Conservation (phyloP, 2,113 vertebrate genomes). For the Passerina amoena region DNA sequence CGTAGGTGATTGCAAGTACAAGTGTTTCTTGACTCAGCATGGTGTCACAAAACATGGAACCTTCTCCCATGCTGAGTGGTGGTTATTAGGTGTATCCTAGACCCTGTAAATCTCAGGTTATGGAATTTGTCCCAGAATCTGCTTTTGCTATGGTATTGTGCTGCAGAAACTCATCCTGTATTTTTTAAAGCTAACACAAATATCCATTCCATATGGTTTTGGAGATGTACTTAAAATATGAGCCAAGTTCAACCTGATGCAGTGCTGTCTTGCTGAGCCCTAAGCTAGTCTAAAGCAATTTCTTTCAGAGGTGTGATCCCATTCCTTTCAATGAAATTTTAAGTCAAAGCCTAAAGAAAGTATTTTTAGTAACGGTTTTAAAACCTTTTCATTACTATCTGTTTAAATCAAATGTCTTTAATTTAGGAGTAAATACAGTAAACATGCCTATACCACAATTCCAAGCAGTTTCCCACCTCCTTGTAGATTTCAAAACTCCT, state of each 20-base stretch:
- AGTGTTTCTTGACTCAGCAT: conserved; percentile 10
- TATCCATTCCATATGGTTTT: conserved; percentile 6
- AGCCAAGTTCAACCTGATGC: conserved; percentile 20
- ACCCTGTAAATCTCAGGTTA: neutral
- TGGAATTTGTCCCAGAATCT: conserved; percentile 25
- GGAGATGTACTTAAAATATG: neutral
- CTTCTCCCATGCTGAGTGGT: neutral
- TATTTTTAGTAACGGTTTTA: neutral
- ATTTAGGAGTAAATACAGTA: neutral
- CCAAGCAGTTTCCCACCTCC: neutral
- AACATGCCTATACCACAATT: neutral
- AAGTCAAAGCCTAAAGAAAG: neutral
- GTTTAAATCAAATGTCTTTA: neutral
- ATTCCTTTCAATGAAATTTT: conserved; percentile 5
- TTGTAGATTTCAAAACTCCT: neutral
- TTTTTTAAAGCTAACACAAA: conserved; percentile 26
- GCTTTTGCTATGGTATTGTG: neutral
- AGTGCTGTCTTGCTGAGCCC: neutral
- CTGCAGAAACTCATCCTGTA: neutral
- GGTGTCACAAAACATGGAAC: neutral
- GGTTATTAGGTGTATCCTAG: neutral
- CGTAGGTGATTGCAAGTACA: neutral
- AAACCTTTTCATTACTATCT: neutral
- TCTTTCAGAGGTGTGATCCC: neutral
- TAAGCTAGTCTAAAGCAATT: conserved; percentile 9